These are phyloP conservation scores for Luffia ferchaultella DNA, from an alignment of 2,888 invertebrate genomes.

Conservation along the genomic window DNA sequence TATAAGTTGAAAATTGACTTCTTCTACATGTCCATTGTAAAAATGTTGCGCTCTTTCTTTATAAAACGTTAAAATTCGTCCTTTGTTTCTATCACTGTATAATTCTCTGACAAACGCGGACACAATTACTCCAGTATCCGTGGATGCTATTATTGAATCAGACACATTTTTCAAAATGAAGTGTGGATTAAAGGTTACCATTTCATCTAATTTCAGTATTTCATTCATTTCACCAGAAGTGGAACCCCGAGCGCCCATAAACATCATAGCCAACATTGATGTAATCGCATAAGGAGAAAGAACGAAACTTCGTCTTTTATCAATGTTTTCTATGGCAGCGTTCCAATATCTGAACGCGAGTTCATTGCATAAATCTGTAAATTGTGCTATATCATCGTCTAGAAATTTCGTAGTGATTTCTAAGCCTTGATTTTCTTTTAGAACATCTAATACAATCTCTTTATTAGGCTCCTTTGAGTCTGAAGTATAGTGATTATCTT, in stretches of 20 bases:
- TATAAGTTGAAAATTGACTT: slow-evolving; percentile 82
- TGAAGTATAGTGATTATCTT: slow-evolving; percentile 26
- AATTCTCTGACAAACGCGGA: slow-evolving; percentile 85
- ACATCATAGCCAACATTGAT: slow-evolving; percentile 89
- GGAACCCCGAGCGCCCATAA: slow-evolving; percentile 84
- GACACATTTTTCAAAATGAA: slow-evolving; percentile 86
- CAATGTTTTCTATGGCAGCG: slow-evolving; percentile 74
- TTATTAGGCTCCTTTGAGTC: slow-evolving; percentile 31
- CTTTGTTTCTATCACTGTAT: slow-evolving; percentile 82
- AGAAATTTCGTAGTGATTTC: slow-evolving; percentile 78
- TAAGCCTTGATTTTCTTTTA: slow-evolving; percentile 69
- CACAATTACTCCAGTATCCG: slow-evolving; percentile 76
- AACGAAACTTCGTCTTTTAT: slow-evolving; percentile 78
- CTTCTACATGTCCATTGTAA: slow-evolving; percentile 87
- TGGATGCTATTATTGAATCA: slow-evolving; percentile 75
- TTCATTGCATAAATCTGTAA: slow-evolving; percentile 84
- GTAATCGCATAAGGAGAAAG: slow-evolving; percentile 86
- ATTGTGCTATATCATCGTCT: slow-evolving; percentile 79
- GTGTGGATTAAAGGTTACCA: slow-evolving; percentile 91
- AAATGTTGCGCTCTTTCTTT: slow-evolving; percentile 88
- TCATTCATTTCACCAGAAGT: slow-evolving; percentile 93
- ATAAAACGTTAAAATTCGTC: slow-evolving; percentile 84
- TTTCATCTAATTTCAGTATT: slow-evolving; percentile 82
- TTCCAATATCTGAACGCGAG: slow-evolving; percentile 86
- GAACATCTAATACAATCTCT: slow-evolving; percentile 44